Evolutionary conservation across 1,140 invertebrate species (phyloP).

Genomic region (Aphaenogaster floridana): DNA sequence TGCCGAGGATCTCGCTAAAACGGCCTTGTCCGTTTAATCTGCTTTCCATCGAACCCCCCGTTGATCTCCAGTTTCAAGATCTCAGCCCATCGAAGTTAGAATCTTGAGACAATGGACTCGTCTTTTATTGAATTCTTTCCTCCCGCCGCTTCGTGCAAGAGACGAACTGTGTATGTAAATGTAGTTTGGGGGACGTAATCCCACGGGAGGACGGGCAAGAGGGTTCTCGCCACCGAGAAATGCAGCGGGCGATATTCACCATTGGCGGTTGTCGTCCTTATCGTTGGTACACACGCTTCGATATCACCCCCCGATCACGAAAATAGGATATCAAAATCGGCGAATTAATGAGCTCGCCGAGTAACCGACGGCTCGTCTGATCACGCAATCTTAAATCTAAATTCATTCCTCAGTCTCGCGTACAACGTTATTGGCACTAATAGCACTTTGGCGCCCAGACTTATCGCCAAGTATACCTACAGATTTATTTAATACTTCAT

Average conservation of each 20-base stretch:
- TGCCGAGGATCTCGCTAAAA: slow-evolving; percentile 53
- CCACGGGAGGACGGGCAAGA: slow-evolving; percentile 70
- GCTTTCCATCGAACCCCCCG: not conserved
- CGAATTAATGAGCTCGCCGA: slow-evolving; percentile 58
- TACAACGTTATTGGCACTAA: not conserved
- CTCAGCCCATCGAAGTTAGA: slow-evolving; percentile 53
- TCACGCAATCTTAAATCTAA: slow-evolving; percentile 20
- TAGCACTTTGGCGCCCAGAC: not conserved
- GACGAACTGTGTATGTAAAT: slow-evolving; percentile 80
- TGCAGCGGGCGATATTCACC: slow-evolving; percentile 69
- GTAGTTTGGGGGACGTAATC: slow-evolving; percentile 79
- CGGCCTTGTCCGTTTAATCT: slow-evolving; percentile 39
- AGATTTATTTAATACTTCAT: not conserved
- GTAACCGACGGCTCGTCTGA: not conserved
- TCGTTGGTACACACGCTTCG: slow-evolving; percentile 68
- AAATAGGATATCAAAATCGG: slow-evolving; percentile 62
- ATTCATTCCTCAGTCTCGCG: slow-evolving; percentile 25
- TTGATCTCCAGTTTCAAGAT: slow-evolving; percentile 45
- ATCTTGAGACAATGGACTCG: slow-evolving; percentile 77
- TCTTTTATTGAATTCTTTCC: slow-evolving; percentile 82
- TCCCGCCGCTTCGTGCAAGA: slow-evolving; percentile 51
- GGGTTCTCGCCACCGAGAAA: slow-evolving; percentile 54
- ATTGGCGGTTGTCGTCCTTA: slow-evolving; percentile 70
- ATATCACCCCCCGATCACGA: slow-evolving; percentile 70
- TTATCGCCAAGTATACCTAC: not conserved